Conservation (phyloP, 2,888 invertebrate species). For the Hypselothyrea guttata region DNA sequence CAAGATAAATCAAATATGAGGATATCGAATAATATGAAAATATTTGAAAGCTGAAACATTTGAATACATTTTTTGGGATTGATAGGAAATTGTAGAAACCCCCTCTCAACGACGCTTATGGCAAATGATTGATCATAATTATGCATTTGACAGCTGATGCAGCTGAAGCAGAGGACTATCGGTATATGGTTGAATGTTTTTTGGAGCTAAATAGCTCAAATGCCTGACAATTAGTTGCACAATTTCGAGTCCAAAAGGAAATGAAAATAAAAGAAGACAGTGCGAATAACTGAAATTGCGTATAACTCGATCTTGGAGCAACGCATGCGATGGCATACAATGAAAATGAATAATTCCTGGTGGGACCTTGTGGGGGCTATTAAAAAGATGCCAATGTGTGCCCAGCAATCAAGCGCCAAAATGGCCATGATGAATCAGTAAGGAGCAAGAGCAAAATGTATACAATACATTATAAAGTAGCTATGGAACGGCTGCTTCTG, state of each 20-base stretch:
- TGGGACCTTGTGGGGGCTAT: constrained; percentile 66
- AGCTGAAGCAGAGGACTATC: background rate
- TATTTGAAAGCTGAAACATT: too few relatives aligned
- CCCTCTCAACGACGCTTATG: too few relatives aligned
- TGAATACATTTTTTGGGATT: too few relatives aligned
- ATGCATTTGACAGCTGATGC: constrained; percentile 72
- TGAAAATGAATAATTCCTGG: constrained; percentile 75
- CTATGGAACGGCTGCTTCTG: constrained; percentile 64
- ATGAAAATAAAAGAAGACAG: constrained; percentile 6
- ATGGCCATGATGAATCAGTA: constrained; percentile 72
- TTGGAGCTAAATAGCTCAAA: constrained; percentile 54
- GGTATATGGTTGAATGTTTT: constrained; percentile 15
- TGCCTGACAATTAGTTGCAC: constrained; percentile 75
- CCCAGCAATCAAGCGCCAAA: constrained; percentile 64
- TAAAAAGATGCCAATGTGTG: constrained; percentile 74
- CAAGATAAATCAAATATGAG: too few relatives aligned
- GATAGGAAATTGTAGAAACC: too few relatives aligned
- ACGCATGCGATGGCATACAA: constrained; percentile 44
- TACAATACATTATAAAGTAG: constrained; percentile 60
- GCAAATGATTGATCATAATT: constrained; percentile 46
- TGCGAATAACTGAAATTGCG: constrained; percentile 65
- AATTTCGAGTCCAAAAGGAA: constrained; percentile 39
- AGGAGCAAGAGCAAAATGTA: constrained; percentile 55
- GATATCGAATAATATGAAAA: too few relatives aligned
- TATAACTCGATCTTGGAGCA: constrained; percentile 48